A percentile compares a stretch with the other conserved stretches of the same genome.
phyloP scores from a whole-genome alignment of 1,140 invertebrate species.

The Lithobius niger region DNA sequence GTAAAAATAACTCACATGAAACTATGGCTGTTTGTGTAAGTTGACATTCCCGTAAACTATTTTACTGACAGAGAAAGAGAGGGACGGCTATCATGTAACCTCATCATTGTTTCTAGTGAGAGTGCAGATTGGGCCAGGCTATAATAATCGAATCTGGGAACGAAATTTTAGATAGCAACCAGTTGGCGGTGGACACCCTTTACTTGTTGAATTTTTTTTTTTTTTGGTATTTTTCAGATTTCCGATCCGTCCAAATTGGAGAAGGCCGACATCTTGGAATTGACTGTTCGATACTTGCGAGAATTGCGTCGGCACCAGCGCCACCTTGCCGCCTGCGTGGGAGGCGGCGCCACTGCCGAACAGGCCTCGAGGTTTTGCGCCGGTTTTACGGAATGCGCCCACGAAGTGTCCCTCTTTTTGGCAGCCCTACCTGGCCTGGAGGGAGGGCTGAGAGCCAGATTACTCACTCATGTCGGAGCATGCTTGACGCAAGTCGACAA shows the following conservation, averaged over 20 bases:
- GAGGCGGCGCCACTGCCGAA: constrained; percentile 32
- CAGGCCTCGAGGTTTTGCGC: not conserved
- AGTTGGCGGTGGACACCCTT: too few relatives aligned
- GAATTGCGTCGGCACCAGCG: constrained; percentile 42
- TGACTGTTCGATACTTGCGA: constrained; percentile 86
- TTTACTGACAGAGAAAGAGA: too few relatives aligned
- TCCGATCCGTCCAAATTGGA: constrained; percentile 76
- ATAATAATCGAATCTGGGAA: too few relatives aligned
- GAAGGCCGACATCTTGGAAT: constrained; percentile 93
- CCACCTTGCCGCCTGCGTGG: constrained; percentile 41
- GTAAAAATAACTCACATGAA: too few relatives aligned
- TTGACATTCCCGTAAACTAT: too few relatives aligned
- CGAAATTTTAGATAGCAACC: too few relatives aligned
- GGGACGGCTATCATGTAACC: too few relatives aligned
- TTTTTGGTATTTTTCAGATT: not conserved
- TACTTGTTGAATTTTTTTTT: too few relatives aligned
- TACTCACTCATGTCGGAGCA: not conserved
- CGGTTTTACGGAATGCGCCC: constrained; percentile 2
- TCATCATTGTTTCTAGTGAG: too few relatives aligned
- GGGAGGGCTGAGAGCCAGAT: not conserved
- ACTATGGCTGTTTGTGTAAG: too few relatives aligned
- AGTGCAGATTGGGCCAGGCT: too few relatives aligned
- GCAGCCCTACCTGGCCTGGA: not conserved
- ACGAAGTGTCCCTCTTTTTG: not conserved
- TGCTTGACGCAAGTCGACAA: not conserved